Conservation (phyloP, 2,888 invertebrate species). For the Drosophila leonis region DNA sequence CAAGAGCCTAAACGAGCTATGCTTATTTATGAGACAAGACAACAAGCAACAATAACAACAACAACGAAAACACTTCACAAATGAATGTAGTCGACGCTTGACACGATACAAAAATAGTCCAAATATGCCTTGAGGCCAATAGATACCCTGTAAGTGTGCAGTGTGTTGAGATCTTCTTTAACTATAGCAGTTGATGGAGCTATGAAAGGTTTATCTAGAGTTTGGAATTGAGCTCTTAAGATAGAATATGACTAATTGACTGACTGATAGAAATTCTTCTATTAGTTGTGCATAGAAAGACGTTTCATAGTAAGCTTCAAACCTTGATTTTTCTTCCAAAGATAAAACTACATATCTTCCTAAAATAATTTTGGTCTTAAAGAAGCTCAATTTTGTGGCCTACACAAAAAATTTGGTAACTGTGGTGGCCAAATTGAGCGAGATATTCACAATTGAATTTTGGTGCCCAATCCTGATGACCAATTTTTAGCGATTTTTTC, state of each 20-base stretch:
- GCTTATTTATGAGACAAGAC: conserved; percentile 64
- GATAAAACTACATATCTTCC: too few species aligned
- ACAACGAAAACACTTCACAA: conserved; percentile 32
- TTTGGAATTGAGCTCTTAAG: neutral
- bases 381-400: too few species aligned
- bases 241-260: neutral
- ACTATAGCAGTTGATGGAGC: neutral
- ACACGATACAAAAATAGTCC: conserved; percentile 5
- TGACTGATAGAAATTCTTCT: too few species aligned
- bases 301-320: too few species aligned
- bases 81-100: conserved; percentile 24
- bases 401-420: too few species aligned
- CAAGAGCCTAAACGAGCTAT: conserved; percentile 51
- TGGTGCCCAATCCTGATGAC: too few species aligned
- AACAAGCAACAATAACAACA: conserved; percentile 24
- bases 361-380: too few species aligned
- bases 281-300: too few species aligned
- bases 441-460: too few species aligned
- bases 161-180: neutral
- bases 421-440: too few species aligned
- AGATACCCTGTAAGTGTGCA: conserved; percentile 7
- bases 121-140: neutral
- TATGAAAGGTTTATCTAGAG: neutral
- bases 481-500: too few species aligned
- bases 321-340: too few species aligned